These are phyloP conservation scores for Paratilapia polleni DNA, from an alignment of 2,113 vertebrate species.

Conservation along the genomic window DNA sequence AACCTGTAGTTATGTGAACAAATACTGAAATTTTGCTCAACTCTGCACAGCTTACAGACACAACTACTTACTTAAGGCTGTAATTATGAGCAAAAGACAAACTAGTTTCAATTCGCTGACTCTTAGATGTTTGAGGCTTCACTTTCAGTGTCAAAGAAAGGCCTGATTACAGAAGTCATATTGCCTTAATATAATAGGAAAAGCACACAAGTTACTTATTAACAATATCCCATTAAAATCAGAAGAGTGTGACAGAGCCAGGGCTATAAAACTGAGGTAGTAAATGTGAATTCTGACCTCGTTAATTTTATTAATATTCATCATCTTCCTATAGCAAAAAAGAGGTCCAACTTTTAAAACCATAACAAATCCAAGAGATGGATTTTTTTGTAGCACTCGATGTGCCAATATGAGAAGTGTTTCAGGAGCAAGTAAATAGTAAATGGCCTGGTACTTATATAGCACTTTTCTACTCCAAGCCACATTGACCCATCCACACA, in stretches of 20 bases:
- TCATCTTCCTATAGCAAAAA: neutral
- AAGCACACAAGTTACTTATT: constrained; percentile 1
- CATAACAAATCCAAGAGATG: neutral
- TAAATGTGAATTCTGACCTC: neutral
- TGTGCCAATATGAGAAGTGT: neutral
- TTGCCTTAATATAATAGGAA: neutral
- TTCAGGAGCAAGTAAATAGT: neutral
- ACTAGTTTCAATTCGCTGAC: too few relatives aligned
- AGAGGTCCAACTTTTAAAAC: neutral
- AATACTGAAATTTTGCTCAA: neutral
- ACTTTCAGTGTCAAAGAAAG: neutral
- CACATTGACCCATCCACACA: neutral
- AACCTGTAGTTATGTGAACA: neutral
- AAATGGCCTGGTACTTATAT: neutral
- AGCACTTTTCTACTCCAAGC: too few relatives aligned
- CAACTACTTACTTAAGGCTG: neutral
- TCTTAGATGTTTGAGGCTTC: too few relatives aligned
- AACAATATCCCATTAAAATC: neutral
- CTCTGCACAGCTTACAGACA: neutral
- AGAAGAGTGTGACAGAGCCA: neutral
- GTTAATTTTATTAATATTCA: neutral
- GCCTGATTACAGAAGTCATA: neutral
- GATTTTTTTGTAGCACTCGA: neutral
- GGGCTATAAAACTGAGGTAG: neutral
- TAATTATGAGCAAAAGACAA: neutral